Evolutionary conservation across 2,113 vertebrate species (phyloP).

Genomic region (Lamprotornis superbus): DNA sequence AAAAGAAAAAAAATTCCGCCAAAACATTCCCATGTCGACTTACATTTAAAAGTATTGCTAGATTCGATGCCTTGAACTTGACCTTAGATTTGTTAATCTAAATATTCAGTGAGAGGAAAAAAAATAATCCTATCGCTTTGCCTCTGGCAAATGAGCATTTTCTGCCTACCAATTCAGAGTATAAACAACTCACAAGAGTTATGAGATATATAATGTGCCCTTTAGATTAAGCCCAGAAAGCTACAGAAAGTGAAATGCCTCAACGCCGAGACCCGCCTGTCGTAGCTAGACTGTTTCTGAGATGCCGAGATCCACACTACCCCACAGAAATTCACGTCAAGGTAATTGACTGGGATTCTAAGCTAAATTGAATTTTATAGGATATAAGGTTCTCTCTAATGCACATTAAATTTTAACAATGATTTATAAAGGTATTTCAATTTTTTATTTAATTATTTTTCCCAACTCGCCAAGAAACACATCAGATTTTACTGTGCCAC

Average conservation of each 20-base stretch:
- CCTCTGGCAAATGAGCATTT: neutral
- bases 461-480: conserved; percentile 7
- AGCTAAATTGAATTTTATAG: conserved; percentile 39
- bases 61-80: conserved; percentile 75
- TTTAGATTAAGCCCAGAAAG: neutral
- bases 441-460: neutral
- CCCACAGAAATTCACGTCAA: neutral
- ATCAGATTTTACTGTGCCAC: conserved; percentile 6
- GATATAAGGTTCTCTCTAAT: conserved; percentile 1
- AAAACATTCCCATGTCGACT: neutral
- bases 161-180: neutral
- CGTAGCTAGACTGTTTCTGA: neutral
- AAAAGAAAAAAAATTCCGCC: neutral
- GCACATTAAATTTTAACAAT: neutral
- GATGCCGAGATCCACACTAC: neutral
- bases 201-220: neutral
- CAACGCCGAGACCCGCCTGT: neutral
- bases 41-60: conserved; percentile 44
- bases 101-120: neutral
- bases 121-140: neutral
- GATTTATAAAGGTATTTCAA: neutral
- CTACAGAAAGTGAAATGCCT: neutral
- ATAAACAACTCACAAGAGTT: neutral
- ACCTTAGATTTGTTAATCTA: conserved; percentile 68
- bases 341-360: conserved; percentile 7